phyloP scores from a whole-genome alignment of 1,140 invertebrate genomes.

The Oryctes rhinoceros region DNA sequence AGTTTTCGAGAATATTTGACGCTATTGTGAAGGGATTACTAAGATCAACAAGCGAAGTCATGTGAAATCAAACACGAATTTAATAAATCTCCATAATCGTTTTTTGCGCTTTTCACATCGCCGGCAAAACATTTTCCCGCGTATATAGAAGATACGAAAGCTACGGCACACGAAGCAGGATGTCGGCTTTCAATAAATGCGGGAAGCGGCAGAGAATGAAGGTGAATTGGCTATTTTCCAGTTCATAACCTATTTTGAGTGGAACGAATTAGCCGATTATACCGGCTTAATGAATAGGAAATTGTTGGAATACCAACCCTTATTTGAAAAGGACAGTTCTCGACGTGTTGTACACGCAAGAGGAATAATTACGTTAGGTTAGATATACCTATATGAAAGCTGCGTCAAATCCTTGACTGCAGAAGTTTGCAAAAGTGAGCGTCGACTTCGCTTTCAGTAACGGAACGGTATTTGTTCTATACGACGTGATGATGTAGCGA shows the following conservation, averaged over 20 bases:
- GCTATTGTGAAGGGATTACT: background rate
- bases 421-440: background rate
- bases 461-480: background rate
- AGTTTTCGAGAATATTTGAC: background rate
- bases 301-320: background rate
- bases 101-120: background rate
- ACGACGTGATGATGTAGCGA: background rate
- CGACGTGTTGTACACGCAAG: background rate
- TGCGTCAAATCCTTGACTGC: background rate
- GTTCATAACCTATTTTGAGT: background rate
- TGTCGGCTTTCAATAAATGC: background rate
- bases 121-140: background rate
- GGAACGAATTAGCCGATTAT: background rate
- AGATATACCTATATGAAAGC: background rate
- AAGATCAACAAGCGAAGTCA: background rate
- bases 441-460: background rate
- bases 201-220: background rate
- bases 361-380: background rate
- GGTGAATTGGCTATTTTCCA: background rate
- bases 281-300: background rate
- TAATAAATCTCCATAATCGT: background rate
- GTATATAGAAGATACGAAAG: background rate
- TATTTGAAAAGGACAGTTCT: background rate
- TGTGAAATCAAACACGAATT: background rate
- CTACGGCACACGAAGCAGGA: background rate